Evolutionary conservation across 2,113 vertebrate genomes (phyloP).

Genomic region (Trematomus loennbergii): DNA sequence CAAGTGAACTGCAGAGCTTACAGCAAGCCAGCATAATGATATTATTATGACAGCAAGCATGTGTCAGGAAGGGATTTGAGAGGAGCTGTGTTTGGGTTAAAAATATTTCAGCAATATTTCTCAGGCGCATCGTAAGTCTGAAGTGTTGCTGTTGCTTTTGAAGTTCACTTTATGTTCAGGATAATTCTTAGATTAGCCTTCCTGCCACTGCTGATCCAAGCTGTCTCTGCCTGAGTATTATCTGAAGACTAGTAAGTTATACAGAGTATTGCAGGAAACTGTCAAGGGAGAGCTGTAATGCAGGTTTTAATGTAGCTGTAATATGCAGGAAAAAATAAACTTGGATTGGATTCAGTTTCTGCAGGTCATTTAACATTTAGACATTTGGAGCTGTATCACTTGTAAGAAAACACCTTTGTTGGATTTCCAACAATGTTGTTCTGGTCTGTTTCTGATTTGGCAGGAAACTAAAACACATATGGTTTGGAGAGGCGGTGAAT

Average conservation of each 20-base stretch:
- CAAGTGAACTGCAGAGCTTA: constrained; percentile 18
- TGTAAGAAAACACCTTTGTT: neutral
- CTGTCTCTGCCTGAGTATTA: neutral
- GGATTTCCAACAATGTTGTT: neutral
- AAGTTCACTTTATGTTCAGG: constrained; percentile 10
- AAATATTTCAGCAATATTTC: constrained; percentile 35
- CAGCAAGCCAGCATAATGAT: constrained; percentile 17
- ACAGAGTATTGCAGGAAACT: constrained; percentile 3
- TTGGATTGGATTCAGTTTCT: neutral
- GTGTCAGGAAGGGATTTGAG: constrained; percentile 13
- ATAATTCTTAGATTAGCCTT: neutral
- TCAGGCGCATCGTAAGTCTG: constrained; percentile 10
- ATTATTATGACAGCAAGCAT: constrained; percentile 20
- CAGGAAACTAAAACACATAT: neutral
- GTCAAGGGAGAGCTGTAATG: neutral
- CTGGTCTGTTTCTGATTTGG: neutral
- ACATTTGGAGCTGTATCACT: neutral
- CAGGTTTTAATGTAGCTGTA: neutral
- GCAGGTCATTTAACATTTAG: neutral
- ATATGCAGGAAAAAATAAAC: neutral
- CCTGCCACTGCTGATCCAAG: neutral
- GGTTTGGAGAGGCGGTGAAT: neutral
- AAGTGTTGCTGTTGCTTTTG: constrained; percentile 18
- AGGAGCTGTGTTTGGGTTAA: constrained; percentile 12
- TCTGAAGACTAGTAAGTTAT: neutral